These are phyloP conservation scores for Ametastegia equiseti DNA, from an alignment of 2,888 invertebrate species.

Conservation along the genomic window DNA sequence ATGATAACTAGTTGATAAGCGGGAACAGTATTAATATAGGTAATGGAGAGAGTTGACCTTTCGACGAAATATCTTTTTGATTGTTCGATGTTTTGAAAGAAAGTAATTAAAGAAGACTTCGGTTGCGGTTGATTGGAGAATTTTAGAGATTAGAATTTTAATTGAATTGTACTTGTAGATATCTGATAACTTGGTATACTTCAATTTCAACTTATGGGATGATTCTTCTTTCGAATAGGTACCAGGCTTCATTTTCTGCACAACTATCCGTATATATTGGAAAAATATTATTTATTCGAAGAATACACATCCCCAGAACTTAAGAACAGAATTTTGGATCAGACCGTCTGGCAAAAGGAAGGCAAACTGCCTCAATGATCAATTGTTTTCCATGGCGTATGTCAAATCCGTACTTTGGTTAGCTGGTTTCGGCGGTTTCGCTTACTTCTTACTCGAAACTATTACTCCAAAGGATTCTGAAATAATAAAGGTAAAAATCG, in stretches of 20 bases:
- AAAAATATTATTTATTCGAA: conserved; percentile 84
- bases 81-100: conserved; percentile 9
- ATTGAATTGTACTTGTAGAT: neutral
- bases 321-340: conserved; percentile 76
- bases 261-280: conserved; percentile 82
- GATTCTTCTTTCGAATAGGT: conserved; percentile 78
- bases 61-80: neutral
- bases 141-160: too few relatives aligned
- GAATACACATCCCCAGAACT: conserved; percentile 77
- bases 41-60: neutral
- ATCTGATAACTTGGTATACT: neutral
- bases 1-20: neutral
- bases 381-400: conserved; percentile 77
- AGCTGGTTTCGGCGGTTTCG: conserved; percentile 34
- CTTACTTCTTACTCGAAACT: conserved; percentile 48
- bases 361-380: conserved; percentile 76
- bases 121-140: too few relatives aligned
- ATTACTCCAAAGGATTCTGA: conserved; percentile 20
- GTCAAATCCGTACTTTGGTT: conserved; percentile 66
- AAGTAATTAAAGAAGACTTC: neutral
- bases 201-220: neutral
- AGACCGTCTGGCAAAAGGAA: conserved; percentile 80
- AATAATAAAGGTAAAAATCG: conserved; percentile 59
- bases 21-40: neutral
- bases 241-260: conserved; percentile 83